Conservation (phyloP, 2,888 invertebrate genomes). For the Nomada fabriciana region DNA sequence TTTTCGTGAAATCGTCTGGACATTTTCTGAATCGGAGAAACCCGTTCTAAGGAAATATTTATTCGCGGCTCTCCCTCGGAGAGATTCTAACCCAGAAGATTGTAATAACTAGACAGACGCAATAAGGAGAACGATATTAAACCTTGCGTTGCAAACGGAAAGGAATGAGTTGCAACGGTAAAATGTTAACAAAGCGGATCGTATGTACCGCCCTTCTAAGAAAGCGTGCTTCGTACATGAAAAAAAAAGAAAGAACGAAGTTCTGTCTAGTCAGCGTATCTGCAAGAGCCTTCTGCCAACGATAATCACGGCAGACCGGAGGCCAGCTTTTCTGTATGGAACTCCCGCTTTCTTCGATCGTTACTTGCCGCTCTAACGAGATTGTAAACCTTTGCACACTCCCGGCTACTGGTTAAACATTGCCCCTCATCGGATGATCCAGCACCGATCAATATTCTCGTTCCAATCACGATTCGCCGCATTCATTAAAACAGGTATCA, state of each 20-base stretch:
- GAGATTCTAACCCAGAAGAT: too few relatives aligned
- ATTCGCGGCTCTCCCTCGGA: too few relatives aligned
- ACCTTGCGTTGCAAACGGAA: too few relatives aligned
- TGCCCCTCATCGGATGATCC: background rate
- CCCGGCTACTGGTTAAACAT: constrained; percentile 5
- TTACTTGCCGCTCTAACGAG: background rate
- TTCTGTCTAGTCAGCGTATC: background rate
- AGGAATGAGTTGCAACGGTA: background rate
- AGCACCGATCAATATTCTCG: constrained; percentile 10
- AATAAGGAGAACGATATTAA: too few relatives aligned
- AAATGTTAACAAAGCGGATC: background rate
- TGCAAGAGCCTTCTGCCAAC: background rate
- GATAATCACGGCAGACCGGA: background rate
- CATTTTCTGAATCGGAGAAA: too few relatives aligned
- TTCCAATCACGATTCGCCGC: constrained; percentile 19
- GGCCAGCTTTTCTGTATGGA: background rate
- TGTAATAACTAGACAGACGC: too few relatives aligned
- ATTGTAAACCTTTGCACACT: background rate
- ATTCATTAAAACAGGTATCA: constrained; percentile 8
- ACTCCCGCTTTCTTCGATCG: background rate
- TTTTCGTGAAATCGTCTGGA: too few relatives aligned
- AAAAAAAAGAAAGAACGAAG: background rate
- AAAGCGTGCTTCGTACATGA: too few relatives aligned
- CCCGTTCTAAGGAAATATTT: too few relatives aligned
- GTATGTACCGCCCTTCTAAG: too few relatives aligned